Base-by-base conservation (phyloP, 2,113 vertebrate species). In the Tragulus kanchil region DNA sequence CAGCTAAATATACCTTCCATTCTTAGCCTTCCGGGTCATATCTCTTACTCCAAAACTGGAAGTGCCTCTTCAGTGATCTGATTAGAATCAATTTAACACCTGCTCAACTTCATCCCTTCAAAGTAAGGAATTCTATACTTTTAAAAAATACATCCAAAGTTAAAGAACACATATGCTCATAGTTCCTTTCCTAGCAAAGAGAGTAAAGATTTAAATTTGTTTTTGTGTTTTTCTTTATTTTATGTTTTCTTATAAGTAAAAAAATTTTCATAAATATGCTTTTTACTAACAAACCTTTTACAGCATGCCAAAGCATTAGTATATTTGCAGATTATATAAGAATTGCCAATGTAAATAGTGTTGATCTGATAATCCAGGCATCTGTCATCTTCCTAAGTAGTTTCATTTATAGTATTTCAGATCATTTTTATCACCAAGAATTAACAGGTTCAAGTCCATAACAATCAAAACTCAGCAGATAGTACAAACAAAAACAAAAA, bases 401-500 rank as follows among this genome's bases (percentile, higher is more conserved):
- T 79, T 93, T 91, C 71, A 92, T 36, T 15, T 23, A 73, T 3
- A 89, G 8, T 15, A 85, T 28, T 89, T 92, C 31, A 58, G 73
- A 78, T 52, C 9, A 85, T 59, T 61, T 50, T 62, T 75, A 77
- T 85, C 23, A 13, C 31, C 50, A 92, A 91, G 69, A 85, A 59
- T 92, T 78, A 89, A 81, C 50, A 86, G 3, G 25, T 21, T 50
- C 84, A 71, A 96, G 23, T 19, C 54, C 11, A 45, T 61, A 85
- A 79, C 17, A 50, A 92, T 65, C 54, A 89, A 75, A 8, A 77
- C 3, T 36, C 13, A 78, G 26, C 23, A 96, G 31, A 31, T 0
- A 67, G 16, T 56, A 90, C 81, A 78, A 94, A 95, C 3, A 45
- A 77, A 93, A 89, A 56, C 61, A 82, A n/a, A 94, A 92, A 71